These are phyloP conservation scores for Sternotherus odoratus DNA, from an alignment of 2,797 vertebrate species.

Conservation along the genomic window DNA sequence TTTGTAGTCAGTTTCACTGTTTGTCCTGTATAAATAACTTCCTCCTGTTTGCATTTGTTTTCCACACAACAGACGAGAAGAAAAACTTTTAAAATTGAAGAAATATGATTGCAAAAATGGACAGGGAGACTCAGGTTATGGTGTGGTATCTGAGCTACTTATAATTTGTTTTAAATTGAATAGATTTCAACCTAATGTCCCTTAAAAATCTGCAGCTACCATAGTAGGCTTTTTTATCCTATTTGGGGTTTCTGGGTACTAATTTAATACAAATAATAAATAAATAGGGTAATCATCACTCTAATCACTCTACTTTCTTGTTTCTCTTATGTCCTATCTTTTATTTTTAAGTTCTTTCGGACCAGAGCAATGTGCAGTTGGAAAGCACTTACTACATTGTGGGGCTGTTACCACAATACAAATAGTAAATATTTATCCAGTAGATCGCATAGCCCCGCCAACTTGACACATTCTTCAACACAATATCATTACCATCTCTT, in stretches of 20 bases:
- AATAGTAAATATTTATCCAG: neutral
- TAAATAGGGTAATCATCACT: neutral
- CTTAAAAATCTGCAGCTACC: neutral
- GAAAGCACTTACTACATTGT: neutral
- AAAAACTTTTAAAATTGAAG: accelerated
- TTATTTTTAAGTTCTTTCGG: neutral
- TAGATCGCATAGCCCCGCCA: neutral
- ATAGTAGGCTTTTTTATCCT: neutral
- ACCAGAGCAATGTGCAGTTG: neutral
- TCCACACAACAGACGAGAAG: neutral
- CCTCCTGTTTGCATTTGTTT: neutral
- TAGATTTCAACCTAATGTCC: neutral
- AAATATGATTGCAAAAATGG: neutral
- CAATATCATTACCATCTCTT: neutral
- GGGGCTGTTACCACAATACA: neutral
- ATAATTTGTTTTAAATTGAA: neutral
- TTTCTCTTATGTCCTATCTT: neutral
- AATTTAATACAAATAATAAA: neutral
- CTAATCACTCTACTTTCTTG: neutral
- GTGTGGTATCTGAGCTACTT: neutral
- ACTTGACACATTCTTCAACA: neutral
- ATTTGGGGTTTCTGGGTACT: neutral
- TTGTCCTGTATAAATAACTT: neutral
- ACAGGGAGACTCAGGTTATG: neutral
- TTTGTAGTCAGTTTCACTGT: neutral